Conservation (phyloP, 2,113 vertebrate species). For the Ibidorhyncha struthersii region DNA sequence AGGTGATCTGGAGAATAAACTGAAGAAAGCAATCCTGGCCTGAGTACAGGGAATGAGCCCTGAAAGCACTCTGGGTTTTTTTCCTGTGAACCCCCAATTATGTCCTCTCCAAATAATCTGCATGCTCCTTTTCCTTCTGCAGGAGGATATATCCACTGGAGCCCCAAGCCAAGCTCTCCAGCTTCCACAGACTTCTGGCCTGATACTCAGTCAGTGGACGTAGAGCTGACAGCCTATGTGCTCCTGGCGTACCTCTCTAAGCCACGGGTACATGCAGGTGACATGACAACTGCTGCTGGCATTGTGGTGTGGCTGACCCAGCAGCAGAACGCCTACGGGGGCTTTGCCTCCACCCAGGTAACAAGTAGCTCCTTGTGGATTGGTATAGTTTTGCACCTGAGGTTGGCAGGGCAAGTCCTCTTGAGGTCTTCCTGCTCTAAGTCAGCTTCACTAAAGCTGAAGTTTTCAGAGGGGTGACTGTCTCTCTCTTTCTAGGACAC, state of each 20-base stretch:
- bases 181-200: slow-evolving; percentile 48
- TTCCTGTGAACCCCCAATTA: neutral
- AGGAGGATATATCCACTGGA: slow-evolving; percentile 71
- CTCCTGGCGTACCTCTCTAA: slow-evolving; percentile 75
- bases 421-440: neutral
- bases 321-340: slow-evolving; percentile 82
- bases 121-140: slow-evolving; percentile 41
- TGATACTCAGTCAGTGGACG: slow-evolving; percentile 5
- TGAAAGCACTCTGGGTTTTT: neutral
- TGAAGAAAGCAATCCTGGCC: neutral
- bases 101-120: neutral
- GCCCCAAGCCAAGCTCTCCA: neutral
- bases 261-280: slow-evolving; percentile 50
- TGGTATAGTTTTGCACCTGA: neutral
- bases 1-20: neutral
- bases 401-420: neutral
- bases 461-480: neutral
- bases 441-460: fast-evolving
- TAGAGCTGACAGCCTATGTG: slow-evolving; percentile 81
- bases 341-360: slow-evolving; percentile 90
- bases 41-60: neutral
- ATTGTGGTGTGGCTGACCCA: slow-evolving; percentile 81
- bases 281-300: slow-evolving; percentile 65
- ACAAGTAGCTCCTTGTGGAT: neutral
- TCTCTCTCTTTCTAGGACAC: slow-evolving; percentile 77